phyloP scores from a whole-genome alignment of 2,797 vertebrate species.

The Triplophysa yarkandensis region DNA sequence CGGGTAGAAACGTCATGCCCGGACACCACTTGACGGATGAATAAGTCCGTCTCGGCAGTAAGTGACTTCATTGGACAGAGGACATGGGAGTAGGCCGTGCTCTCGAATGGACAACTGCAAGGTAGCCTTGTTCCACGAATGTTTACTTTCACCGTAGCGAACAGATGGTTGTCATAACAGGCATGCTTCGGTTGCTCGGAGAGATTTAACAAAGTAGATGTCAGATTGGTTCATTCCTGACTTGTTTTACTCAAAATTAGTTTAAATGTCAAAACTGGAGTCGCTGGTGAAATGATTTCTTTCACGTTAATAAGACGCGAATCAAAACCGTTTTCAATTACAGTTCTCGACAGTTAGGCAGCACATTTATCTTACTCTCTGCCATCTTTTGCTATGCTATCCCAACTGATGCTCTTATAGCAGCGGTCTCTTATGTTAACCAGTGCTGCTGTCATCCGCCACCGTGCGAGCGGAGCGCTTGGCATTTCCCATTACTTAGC shows the following conservation, averaged over 20 bases:
- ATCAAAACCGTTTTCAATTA: background rate
- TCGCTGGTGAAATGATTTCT: background rate
- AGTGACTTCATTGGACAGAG: conserved; percentile 42
- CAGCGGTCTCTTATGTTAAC: conserved; percentile 40
- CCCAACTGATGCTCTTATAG: conserved; percentile 13
- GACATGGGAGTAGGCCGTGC: conserved; percentile 45
- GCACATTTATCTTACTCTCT: background rate
- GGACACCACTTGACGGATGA: conserved; percentile 57
- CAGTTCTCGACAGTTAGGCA: background rate
- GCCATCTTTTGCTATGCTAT: background rate
- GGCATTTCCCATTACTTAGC: conserved; percentile 60
- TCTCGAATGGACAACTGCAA: conserved; percentile 41
- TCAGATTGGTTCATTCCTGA: conserved; percentile 6
- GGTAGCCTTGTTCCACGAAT: conserved; percentile 45
- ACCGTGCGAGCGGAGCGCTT: conserved; percentile 52
- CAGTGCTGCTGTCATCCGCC: conserved; percentile 17
- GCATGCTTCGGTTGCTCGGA: conserved; percentile 36
- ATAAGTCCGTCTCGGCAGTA: conserved; percentile 52
- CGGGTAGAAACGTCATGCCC: conserved; percentile 50
- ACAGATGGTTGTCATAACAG: conserved; percentile 50
- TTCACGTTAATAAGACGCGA: background rate
- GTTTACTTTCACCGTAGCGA: conserved; percentile 49
- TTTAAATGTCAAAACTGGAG: background rate
- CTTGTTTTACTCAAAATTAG: background rate
- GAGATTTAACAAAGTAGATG: conserved; percentile 41